phyloP scores from a whole-genome alignment of 2,797 vertebrate species.

The Loriculus beryllinus region DNA sequence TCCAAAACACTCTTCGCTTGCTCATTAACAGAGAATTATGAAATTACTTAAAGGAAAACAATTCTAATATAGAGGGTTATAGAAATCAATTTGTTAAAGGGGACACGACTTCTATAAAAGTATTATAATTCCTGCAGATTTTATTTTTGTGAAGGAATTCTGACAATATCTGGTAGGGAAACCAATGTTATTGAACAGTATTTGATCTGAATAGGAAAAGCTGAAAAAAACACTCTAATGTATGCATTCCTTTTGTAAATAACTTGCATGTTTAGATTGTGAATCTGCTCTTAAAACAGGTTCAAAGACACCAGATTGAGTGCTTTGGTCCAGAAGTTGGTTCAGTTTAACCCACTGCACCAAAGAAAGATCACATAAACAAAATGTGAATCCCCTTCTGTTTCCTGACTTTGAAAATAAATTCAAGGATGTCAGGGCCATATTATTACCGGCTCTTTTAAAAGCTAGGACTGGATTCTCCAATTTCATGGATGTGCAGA shows the following conservation, averaged over 20 bases:
- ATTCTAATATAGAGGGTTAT: background rate
- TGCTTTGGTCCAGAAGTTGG: background rate
- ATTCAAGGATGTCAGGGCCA: constrained; percentile 13
- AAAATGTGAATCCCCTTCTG: background rate
- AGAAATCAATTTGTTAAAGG: constrained; percentile 21
- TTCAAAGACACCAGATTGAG: background rate
- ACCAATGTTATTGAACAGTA: background rate
- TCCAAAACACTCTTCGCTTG: background rate
- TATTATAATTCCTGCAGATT: background rate
- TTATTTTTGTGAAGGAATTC: constrained; percentile 32
- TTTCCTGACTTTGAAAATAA: constrained; percentile 43
- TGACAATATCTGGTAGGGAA: background rate
- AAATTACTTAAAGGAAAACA: constrained; percentile 48
- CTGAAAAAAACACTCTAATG: background rate
- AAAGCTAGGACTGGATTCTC: constrained; percentile 21
- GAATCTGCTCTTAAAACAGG: background rate
- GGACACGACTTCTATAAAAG: background rate
- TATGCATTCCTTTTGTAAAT: background rate
- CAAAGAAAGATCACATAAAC: background rate
- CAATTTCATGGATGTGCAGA: constrained; percentile 55
- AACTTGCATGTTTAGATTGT: background rate
- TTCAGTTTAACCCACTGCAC: background rate
- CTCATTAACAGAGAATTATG: constrained; percentile 35
- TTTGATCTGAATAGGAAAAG: background rate
- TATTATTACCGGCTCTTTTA: constrained; percentile 14